Conservation (phyloP, 1,140 invertebrate species). For the Rhyacophila brunnea region DNA sequence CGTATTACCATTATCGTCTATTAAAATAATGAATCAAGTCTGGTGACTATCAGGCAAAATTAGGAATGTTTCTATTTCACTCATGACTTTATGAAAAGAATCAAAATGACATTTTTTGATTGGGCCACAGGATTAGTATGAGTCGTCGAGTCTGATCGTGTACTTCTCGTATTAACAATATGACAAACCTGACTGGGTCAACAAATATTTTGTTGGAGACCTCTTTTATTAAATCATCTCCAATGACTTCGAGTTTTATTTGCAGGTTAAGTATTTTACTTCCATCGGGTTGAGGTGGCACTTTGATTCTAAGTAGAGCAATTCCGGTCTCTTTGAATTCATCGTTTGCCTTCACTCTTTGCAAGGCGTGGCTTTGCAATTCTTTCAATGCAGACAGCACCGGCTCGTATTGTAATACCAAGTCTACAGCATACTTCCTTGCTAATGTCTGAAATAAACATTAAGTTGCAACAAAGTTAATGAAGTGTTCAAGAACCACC, state of each 20-base stretch:
- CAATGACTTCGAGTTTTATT: conserved; percentile 50
- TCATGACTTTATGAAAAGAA: no score
- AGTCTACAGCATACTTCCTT: conserved; percentile 51
- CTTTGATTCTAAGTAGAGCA: conserved; percentile 61
- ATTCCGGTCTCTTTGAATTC: conserved; percentile 64
- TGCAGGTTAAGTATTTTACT: conserved; percentile 49
- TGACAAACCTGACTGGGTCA: conserved; percentile 45
- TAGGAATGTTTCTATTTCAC: no score
- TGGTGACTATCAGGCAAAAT: no score
- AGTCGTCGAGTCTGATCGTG: no score
- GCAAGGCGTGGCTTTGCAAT: conserved; percentile 66
- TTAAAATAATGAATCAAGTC: no score
- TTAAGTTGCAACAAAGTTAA: neutral
- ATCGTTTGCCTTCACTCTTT: conserved; percentile 63
- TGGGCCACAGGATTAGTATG: no score
- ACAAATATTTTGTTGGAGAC: conserved; percentile 55
- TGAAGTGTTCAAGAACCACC: neutral
- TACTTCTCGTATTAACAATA: no score
- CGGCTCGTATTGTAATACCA: conserved; percentile 53
- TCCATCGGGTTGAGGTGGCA: conserved; percentile 46
- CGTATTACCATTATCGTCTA: no score
- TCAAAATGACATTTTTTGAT: no score
- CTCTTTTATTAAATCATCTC: conserved; percentile 55
- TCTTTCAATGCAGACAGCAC: conserved; percentile 57
- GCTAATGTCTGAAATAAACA: conserved; percentile 58